Evolutionary conservation across 2,888 invertebrate genomes (phyloP), one percentile per base, ranked within the genome.

Genomic region (Synergus gifuensis): DNA sequence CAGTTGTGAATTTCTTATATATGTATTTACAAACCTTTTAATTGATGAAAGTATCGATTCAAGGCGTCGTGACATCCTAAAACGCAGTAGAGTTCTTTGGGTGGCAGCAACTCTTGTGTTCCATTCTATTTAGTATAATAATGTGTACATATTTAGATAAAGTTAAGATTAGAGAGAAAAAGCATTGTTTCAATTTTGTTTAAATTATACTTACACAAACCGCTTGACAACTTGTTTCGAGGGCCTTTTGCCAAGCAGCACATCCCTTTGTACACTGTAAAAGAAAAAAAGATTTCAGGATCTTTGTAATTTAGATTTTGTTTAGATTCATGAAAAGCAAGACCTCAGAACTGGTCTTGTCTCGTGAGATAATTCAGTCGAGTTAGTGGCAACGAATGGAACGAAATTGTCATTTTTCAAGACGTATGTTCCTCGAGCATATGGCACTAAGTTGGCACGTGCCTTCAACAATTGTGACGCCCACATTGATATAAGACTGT

Each of bases 31-130:
- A 87, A 92, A 96, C 96, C 95, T 94, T 94, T 94, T 81, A 97
- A 92, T 89, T 94, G 94, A 88, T 95, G 95, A 86, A 95, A 95
- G 91, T 97, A 97, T 79, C 95, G 94, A 87, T 95, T 95, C 76
- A 97, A 93, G 76, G 97, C 97, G 89, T 96, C 95, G 90, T 96
- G 96, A 91, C 97, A 97, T 78, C 97, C 97, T 93, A 96, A 95
- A 46, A 96, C 95, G 89, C 97, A 97, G 89, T 96, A 96, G 22
- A 96, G 92, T 90, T 95, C 95, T 88, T 95, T 94, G 2, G 95
- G 94, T 81, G 95, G 94, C 64, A 95, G 93, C 36, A 95, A 93
- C 86, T 95, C 95, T 80, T 95, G 94, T 18, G 95, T 95, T 83
- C 95, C 95, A 92, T 96, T 96, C 96, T 96, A 79, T 11, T 76